These are phyloP conservation scores for Hycleus cichorii DNA, from an alignment of 1,140 invertebrate genomes.

Conservation along the genomic window DNA sequence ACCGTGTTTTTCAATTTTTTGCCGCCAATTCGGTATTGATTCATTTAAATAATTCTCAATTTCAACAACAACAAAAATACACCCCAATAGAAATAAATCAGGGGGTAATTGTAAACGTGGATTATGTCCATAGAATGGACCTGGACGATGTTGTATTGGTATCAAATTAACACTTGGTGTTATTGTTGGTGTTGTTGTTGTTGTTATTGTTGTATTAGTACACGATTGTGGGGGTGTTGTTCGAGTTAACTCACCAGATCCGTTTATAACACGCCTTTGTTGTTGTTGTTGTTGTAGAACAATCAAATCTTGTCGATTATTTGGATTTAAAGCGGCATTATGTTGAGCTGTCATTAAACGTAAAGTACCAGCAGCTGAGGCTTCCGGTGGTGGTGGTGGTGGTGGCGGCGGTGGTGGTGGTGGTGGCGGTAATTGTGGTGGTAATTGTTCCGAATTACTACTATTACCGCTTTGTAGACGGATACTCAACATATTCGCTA, in stretches of 20 bases:
- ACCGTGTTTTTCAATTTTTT: constrained; percentile 77
- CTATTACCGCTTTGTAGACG: constrained; percentile 52
- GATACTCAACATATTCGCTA: constrained; percentile 90
- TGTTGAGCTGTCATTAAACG: constrained; percentile 75
- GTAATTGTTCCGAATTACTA: constrained; percentile 23
- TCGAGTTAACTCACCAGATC: constrained; percentile 33
- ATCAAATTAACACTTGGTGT: constrained; percentile 45
- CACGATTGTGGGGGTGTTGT: constrained; percentile 22
- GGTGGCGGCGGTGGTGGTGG: too few relatives aligned
- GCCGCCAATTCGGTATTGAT: constrained; percentile 62
- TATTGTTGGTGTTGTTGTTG: constrained; percentile 2
- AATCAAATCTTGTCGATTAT: constrained; percentile 39
- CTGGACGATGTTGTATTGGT: constrained; percentile 42
- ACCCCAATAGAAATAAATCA: constrained; percentile 83
- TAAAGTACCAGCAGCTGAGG: constrained; percentile 63
- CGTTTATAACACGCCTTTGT: constrained; percentile 41
- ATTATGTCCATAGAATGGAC: constrained; percentile 77
- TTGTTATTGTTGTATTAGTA: too few relatives aligned
- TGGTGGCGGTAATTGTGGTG: constrained; percentile 28
- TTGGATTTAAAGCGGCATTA: constrained; percentile 49
- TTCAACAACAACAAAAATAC: constrained; percentile 69
- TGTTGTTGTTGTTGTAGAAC: constrained; percentile 28
- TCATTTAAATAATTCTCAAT: constrained; percentile 52
- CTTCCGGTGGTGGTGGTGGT: constrained; percentile 40
- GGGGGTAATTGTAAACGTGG: constrained; percentile 80